phyloP scores from a whole-genome alignment of 2,888 invertebrate species.

The Microctonus brassicae region DNA sequence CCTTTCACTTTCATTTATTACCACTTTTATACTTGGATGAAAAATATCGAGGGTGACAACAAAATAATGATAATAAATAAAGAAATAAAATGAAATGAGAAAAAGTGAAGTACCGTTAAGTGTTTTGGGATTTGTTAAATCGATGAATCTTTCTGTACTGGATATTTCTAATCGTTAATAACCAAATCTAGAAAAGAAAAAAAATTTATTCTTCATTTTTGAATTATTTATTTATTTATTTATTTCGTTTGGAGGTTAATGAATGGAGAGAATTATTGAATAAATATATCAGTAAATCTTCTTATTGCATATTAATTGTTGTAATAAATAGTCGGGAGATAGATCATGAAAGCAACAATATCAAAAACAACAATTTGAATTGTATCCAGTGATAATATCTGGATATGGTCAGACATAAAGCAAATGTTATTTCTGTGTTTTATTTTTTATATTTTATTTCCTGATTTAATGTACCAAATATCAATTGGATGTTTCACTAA shows the following conservation, averaged over 20 bases:
- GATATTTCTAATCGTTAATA: no score
- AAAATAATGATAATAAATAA: background rate
- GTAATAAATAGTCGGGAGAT: slow-evolving; percentile 56
- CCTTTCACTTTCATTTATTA: background rate
- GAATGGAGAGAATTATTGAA: background rate
- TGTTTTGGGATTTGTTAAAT: no score
- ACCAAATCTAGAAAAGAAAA: no score
- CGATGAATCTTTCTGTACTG: no score
- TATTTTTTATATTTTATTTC: background rate
- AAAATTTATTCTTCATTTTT: background rate
- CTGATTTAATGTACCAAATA: background rate
- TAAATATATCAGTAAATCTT: background rate
- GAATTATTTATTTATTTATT: background rate
- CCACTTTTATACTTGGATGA: background rate
- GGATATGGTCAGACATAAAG: slow-evolving; percentile 50
- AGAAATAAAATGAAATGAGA: background rate
- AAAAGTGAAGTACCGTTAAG: background rate
- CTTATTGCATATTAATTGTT: slow-evolving; percentile 67
- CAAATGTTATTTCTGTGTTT: slow-evolving; percentile 4
- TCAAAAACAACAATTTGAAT: slow-evolving; percentile 40
- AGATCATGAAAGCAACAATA: slow-evolving; percentile 50
- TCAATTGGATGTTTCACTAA: background rate
- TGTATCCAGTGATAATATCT: slow-evolving; percentile 59
- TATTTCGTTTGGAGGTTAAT: background rate
- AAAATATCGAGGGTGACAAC: background rate